phyloP scores from a whole-genome alignment of 1,140 invertebrate species.

The Chelonus insularis region DNA sequence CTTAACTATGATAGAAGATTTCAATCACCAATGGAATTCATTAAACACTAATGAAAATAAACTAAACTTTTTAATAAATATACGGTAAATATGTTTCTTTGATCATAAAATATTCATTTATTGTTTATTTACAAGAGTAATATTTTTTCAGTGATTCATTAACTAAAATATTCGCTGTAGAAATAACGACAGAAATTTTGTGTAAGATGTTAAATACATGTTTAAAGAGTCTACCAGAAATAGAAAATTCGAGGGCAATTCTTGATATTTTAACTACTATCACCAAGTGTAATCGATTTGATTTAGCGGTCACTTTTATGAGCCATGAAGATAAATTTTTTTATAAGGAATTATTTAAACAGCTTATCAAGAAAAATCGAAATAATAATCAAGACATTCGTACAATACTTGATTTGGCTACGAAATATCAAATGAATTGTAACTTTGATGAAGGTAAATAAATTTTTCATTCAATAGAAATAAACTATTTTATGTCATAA shows the following conservation, averaged over 20 bases:
- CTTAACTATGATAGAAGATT: too few species aligned
- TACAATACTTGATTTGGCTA: not conserved
- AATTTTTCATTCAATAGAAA: too few species aligned
- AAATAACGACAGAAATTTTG: conserved; percentile 40
- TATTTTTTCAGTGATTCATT: conserved; percentile 9
- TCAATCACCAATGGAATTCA: too few species aligned
- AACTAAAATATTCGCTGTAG: conserved; percentile 7
- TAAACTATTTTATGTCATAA: too few species aligned
- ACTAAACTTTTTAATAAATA: too few species aligned
- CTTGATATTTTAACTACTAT: conserved; percentile 40
- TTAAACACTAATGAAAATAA: too few species aligned
- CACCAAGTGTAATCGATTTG: conserved; percentile 44
- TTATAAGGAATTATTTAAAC: conserved; percentile 32
- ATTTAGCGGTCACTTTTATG: conserved; percentile 39
- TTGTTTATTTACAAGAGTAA: not conserved
- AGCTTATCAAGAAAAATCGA: not conserved
- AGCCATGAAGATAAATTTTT: conserved; percentile 29
- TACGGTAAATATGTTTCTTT: conserved; percentile 12
- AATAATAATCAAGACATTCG: not conserved
- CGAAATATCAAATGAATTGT: not conserved
- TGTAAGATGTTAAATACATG: conserved; percentile 36
- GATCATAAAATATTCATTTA: conserved; percentile 18
- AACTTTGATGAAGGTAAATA: not conserved
- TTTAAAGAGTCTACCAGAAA: not conserved
- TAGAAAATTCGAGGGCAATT: conserved; percentile 24